Percentiles rank a stretch among this genome's conserved stretches.
Evolutionary conservation across 2,113 vertebrate species (phyloP).

Genomic region (Micronisus gabar): DNA sequence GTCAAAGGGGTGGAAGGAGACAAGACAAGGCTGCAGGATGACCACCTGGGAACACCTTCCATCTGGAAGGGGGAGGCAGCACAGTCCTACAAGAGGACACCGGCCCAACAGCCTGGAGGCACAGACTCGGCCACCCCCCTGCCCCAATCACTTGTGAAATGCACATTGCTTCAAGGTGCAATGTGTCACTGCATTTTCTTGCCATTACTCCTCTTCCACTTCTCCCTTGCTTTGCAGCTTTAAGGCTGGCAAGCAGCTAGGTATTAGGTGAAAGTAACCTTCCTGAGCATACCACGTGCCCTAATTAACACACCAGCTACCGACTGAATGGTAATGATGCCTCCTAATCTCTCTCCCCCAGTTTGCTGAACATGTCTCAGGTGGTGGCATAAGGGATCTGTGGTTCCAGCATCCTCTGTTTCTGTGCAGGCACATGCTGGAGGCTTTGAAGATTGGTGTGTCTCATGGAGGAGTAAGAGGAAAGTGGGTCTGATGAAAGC

Average conservation of each 20-base stretch:
- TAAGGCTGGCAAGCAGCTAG: not conserved
- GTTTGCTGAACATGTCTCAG: not conserved
- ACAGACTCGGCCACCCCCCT: not conserved
- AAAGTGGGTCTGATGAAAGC: not conserved
- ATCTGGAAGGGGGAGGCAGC: not conserved
- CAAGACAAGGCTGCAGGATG: not conserved
- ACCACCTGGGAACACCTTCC: not conserved
- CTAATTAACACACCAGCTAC: not conserved
- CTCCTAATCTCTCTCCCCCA: not conserved
- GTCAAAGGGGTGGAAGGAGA: not conserved
- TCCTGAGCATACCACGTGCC: not conserved
- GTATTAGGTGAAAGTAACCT: not conserved
- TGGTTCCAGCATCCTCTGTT: not conserved
- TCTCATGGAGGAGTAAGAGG: not conserved
- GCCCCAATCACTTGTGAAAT: rapidly evolving
- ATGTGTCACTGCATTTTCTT: rapidly evolving
- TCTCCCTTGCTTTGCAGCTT: not conserved
- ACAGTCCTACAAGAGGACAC: not conserved
- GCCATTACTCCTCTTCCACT: not conserved
- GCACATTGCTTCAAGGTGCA: not conserved
- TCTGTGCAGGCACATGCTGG: not conserved
- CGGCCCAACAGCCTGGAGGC: not conserved
- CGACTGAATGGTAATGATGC: not conserved
- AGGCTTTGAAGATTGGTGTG: not conserved
- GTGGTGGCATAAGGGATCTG: not conserved